A percentile compares a stretch with the other conserved stretches of the same genome.
Evolutionary conservation across 2,797 vertebrate genomes (phyloP).

Genomic region (Poeciliopsis infans): DNA sequence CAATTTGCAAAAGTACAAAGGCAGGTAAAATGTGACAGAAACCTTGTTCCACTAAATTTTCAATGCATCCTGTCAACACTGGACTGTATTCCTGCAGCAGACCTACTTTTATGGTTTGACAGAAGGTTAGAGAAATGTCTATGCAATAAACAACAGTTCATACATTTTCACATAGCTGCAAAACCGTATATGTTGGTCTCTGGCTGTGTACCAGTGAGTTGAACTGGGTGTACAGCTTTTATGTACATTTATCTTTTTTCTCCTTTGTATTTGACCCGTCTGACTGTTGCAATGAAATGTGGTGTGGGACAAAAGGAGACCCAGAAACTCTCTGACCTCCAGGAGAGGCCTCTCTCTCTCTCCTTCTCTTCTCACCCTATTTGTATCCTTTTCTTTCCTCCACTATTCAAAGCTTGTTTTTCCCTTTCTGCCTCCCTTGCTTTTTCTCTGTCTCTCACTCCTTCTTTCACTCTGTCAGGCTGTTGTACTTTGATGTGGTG

Average conservation of each 20-base stretch:
- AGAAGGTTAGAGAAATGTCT: background rate
- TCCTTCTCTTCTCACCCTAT: conserved; percentile 34
- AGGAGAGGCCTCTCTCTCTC: conserved; percentile 64
- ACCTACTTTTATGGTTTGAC: background rate
- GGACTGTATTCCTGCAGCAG: background rate
- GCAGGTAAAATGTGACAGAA: background rate
- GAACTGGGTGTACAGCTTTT: conserved; percentile 12
- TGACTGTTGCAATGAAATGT: conserved; percentile 79
- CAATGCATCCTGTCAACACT: background rate
- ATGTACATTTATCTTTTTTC: conserved; percentile 61
- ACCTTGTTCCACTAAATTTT: background rate
- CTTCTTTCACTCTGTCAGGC: conserved; percentile 40
- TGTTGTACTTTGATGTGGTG: conserved; percentile 61
- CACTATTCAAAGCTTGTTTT: conserved; percentile 34
- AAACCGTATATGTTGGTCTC: background rate
- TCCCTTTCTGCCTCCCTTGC: conserved; percentile 12
- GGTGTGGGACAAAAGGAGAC: conserved; percentile 77
- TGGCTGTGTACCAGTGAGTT: conserved; percentile 36
- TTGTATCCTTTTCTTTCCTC: conserved; percentile 29
- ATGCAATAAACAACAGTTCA: background rate
- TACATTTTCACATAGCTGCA: background rate
- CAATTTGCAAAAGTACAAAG: background rate
- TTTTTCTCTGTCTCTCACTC: conserved; percentile 25
- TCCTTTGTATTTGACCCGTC: conserved; percentile 63
- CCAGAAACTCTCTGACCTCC: conserved; percentile 77